Conservation (phyloP, 2,797 vertebrate species). For the Catamblyrhynchus diadema region DNA sequence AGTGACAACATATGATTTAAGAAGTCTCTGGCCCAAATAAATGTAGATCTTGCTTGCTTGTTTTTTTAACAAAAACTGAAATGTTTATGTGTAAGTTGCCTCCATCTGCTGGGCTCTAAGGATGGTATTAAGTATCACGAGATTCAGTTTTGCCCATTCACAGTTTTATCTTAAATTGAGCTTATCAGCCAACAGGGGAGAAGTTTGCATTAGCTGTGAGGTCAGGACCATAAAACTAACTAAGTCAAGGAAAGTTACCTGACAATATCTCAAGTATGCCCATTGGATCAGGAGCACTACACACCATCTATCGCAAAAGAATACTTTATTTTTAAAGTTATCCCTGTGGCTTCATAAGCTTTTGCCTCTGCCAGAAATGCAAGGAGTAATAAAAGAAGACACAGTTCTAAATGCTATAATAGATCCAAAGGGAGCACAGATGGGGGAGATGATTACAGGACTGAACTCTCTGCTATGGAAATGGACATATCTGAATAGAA, state of each 20-base stretch:
- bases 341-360: slow-evolving; percentile 58
- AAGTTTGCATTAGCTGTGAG: slow-evolving; percentile 50
- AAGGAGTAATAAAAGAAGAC: slow-evolving; percentile 70
- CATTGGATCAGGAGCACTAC: slow-evolving; percentile 43
- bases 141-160: background rate
- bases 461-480: slow-evolving; percentile 32
- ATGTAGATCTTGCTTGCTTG: background rate
- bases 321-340: slow-evolving; percentile 55
- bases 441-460: slow-evolving; percentile 43
- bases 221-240: slow-evolving; percentile 57
- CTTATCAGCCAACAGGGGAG: slow-evolving; percentile 13
- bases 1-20: background rate
- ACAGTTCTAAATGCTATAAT: slow-evolving; percentile 53
- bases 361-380: slow-evolving; percentile 66
- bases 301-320: slow-evolving; percentile 23
- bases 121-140: background rate
- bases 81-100: background rate
- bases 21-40: background rate
- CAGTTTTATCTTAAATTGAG: slow-evolving; percentile 26
- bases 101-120: slow-evolving; percentile 11
- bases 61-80: background rate
- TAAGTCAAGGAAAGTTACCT: slow-evolving; percentile 56
- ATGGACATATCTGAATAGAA: slow-evolving; percentile 19
- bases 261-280: slow-evolving; percentile 57
- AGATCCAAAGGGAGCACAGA: slow-evolving; percentile 32